Base-by-base conservation (phyloP, 2,888 invertebrate species). In the Agonopterix alstromeriana region DNA sequence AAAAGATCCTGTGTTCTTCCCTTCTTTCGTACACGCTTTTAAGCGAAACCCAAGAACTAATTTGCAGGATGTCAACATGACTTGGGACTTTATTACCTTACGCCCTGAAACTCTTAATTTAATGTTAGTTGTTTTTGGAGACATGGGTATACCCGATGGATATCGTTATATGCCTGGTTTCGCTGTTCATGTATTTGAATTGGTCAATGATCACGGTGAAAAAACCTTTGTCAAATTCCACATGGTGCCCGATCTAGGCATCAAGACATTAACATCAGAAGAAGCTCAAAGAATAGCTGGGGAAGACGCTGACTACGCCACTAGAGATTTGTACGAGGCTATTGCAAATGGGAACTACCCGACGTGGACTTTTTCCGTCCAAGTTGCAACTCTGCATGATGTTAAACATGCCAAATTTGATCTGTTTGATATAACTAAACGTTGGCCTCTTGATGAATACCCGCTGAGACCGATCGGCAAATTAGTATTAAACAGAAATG, bases 381-480 rank as follows among this genome's bases (percentile, higher is more conserved):
- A 90, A 58, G 63, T 88, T 11, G 79, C 89, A 76, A 74, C 76
- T 0, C 61, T 66, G 47, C 63, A 77, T 12, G 93, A 98, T 76
- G 95, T 96, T 0, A 93, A 94, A 60, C 91, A 89, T 9, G 92
- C 90, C 63, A 90, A 90, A 53, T 96, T 92, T 82, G 97, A 97
- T 87, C 96, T 97, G 0, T 98, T 98, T 77, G 98, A 98, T 77
- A 78, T 96, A 44, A 97, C 97, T 3, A 97, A 96, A 90, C 88
- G 95, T 0, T 95, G 97, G 94, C 92, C 96, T 0, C 78, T 55
- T 47, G 82, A 86, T 36, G 94, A 96, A 2, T 97, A 89, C 78
- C 97, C 97, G 0, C 81, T 97, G 47, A 93, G 94, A 51, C 94
- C 93, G 0, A 93, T 97, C 0, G 98, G 98, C 2, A 93, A 92